A percentile compares a stretch with the other conserved stretches of the same genome.
These are phyloP conservation scores for Perdita meconis DNA, from an alignment of 2,888 invertebrate genomes.

Conservation along the genomic window DNA sequence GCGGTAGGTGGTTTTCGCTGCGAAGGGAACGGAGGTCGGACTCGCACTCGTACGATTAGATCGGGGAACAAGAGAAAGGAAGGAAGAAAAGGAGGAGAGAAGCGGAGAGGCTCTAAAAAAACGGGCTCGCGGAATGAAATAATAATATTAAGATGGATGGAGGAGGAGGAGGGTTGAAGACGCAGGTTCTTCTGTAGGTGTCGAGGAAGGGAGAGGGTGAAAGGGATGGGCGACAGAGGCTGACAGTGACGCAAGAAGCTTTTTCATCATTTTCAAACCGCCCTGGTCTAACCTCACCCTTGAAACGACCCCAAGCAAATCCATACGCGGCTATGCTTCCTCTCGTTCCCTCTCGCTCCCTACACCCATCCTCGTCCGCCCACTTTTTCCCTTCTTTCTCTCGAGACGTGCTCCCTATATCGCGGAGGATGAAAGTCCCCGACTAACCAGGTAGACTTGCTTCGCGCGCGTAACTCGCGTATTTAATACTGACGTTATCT, in stretches of 20 bases:
- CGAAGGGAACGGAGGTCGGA: constrained; percentile 60
- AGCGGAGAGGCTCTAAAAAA: constrained; percentile 70
- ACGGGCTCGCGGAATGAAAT: constrained; percentile 81
- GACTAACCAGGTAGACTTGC: constrained; percentile 58
- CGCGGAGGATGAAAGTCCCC: constrained; percentile 47
- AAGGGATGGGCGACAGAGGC: constrained; percentile 67
- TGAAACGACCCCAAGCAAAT: constrained; percentile 69
- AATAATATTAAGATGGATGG: constrained; percentile 84
- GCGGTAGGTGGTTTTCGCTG: constrained; percentile 65
- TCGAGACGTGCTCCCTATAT: constrained; percentile 47
- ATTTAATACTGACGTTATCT: constrained; percentile 52
- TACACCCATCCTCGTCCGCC: constrained; percentile 3
- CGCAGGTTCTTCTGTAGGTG: constrained; percentile 70
- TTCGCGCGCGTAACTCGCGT: constrained; percentile 34
- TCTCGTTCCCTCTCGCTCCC: constrained; percentile 38
- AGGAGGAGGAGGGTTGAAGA: constrained; percentile 67
- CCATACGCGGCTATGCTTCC: constrained; percentile 67
- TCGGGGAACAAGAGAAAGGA: constrained; percentile 41
- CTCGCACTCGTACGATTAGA: constrained; percentile 75
- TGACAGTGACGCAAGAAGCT: constrained; percentile 79
- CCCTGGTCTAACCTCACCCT: constrained; percentile 70
- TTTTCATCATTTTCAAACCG: constrained; percentile 76
- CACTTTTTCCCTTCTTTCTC: constrained; percentile 33
- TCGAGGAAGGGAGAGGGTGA: constrained; percentile 46
- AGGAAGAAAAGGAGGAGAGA: constrained; percentile 26